Evolutionary conservation across 64 coral and sea anemone species (phyloP).

Genomic region (Pachyseris speciosa): DNA sequence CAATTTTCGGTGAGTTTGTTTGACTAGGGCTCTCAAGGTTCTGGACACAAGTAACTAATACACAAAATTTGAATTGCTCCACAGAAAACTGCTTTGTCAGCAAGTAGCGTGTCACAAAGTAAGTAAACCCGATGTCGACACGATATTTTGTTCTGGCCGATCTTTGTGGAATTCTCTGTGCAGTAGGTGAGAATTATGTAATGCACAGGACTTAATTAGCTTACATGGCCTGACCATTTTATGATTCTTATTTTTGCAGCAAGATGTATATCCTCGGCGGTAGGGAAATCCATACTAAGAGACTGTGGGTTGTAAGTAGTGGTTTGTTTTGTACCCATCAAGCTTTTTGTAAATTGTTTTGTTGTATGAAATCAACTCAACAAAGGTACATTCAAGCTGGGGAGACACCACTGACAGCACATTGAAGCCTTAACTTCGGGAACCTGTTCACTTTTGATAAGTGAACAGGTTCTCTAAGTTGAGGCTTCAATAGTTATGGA

Average conservation of each 20-base stretch:
- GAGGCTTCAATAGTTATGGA: too few relatives aligned
- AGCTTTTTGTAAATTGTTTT: background rate
- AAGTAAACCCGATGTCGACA: background rate
- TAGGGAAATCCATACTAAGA: constrained; percentile 43
- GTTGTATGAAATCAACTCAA: too few relatives aligned
- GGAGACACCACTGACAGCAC: too few relatives aligned
- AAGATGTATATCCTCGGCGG: constrained; percentile 47
- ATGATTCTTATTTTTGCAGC: constrained; percentile 19
- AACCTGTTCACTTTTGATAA: too few relatives aligned
- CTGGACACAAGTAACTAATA: background rate
- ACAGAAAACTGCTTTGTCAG: constrained; percentile 50
- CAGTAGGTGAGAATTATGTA: background rate
- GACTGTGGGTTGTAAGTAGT: constrained; percentile 76
- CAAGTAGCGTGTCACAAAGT: constrained; percentile 43
- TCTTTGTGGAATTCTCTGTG: background rate
- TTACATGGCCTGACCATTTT: background rate
- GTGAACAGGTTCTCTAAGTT: too few relatives aligned
- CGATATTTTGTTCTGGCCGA: background rate
- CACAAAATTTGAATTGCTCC: background rate
- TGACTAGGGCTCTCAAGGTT: background rate
- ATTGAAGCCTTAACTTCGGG: too few relatives aligned
- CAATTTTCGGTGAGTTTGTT: constrained; percentile 39
- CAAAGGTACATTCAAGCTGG: too few relatives aligned
- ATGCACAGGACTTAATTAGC: background rate
- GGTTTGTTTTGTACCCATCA: background rate